Conservation (phyloP, 2,888 invertebrate species). For the Meta bourneti region DNA sequence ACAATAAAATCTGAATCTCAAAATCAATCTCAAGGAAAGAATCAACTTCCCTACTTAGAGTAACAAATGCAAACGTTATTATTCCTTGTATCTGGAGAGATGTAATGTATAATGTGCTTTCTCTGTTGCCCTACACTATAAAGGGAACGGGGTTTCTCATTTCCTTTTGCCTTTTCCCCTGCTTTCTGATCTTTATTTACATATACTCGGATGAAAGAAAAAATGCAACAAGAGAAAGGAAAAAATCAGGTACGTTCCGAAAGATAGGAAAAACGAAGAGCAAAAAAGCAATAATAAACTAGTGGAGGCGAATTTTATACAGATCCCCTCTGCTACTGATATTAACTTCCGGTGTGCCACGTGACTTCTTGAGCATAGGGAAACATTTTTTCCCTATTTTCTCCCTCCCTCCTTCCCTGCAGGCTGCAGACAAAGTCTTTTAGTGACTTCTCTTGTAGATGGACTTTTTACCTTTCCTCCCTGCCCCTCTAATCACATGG, state of each 20-base stretch:
- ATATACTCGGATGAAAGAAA: constrained; percentile 54
- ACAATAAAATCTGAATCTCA: not conserved
- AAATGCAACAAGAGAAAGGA: constrained; percentile 3
- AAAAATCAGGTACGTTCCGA: constrained; percentile 18
- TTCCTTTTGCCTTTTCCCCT: not conserved
- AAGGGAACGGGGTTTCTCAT: constrained; percentile 12
- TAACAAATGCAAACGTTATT: constrained; percentile 67
- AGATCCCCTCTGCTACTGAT: constrained; percentile 33
- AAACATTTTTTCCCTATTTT: not conserved
- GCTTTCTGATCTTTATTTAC: constrained; percentile 57
- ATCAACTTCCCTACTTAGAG: constrained; percentile 6
- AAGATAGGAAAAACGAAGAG: not conserved
- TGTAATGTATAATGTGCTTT: constrained; percentile 45
- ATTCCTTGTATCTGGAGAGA: constrained; percentile 41
- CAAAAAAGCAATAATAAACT: constrained; percentile 33
- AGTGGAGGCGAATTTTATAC: constrained; percentile 33
- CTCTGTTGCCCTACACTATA: constrained; percentile 14
- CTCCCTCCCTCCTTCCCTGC: not conserved
- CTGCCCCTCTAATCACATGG: no score
- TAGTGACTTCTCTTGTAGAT: not conserved
- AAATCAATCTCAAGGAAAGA: constrained; percentile 35
- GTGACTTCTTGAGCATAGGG: constrained; percentile 31
- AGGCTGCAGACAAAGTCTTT: constrained; percentile 1
- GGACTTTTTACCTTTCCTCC: not conserved
- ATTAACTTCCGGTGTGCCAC: constrained; percentile 66